Evolutionary conservation across 1,140 invertebrate species (phyloP), one percentile per base, ranked within the genome.

Genomic region (Drosophila pruinosa): DNA sequence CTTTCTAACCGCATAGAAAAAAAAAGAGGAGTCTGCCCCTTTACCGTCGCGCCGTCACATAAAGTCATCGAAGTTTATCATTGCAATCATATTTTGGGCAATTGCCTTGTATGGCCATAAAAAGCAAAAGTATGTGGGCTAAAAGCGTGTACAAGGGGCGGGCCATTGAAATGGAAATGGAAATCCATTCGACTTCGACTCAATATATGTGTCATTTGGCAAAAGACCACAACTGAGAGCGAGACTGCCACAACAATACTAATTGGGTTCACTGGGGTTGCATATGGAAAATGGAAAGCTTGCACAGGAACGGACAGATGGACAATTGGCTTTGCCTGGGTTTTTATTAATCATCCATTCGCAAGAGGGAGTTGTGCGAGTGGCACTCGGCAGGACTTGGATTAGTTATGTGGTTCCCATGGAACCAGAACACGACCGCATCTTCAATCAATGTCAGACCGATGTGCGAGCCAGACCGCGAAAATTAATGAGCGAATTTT

Each of bases 11-110:
- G 26, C 52, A 43, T 24, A 31, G 43, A 19, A 45, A 22, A 53
- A 6, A 14, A 6, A 41, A 24, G 22, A 41, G 53, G 14, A 28
- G 53, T 39, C 36, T 21, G 17, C n/a, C 39, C 6, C 2, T 1
- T 7, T 0, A 5, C 7, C 43, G 19, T 5, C 5, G 54, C 48
- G 39, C 45, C 56, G 41, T 72, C 80, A 77, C 80, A 69, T 70
- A 67, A 81, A 85, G 77, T 86, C 81, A 85, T 85, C 83, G 75
- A 82, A 88, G 78, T 88, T 88, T 88, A 88, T 88, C 83, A 82
- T 64, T 77, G 48, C 79, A 72, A 69, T 68, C 54, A 61, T 71
- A 36, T 34, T 43, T 24, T 7, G 28, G 26, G 61, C 36, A 50
- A 58, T 43, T 19, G 39, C 15, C 48, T 48, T 17, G 62, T 50